Conservation (phyloP, 2,888 invertebrate genomes). For the Cheilosia urbana region DNA sequence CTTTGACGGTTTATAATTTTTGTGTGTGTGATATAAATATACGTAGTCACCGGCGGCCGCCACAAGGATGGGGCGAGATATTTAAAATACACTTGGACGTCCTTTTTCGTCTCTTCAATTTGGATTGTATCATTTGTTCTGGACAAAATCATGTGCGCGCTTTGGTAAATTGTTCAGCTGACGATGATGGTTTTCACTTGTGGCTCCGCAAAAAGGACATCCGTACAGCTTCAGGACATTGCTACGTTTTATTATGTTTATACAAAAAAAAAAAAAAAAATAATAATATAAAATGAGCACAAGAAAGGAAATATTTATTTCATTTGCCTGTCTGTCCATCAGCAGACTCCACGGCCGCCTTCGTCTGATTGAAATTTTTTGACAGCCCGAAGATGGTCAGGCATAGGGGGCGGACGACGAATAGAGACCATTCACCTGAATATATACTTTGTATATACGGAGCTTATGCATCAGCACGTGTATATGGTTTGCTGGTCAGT, state of each 20-base stretch:
- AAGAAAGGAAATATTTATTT: slow-evolving; percentile 9
- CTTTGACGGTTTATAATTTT: slow-evolving; percentile 69
- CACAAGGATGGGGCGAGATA: slow-evolving; percentile 37
- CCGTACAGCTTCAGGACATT: slow-evolving; percentile 6
- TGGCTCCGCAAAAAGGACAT: background rate
- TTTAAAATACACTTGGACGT: slow-evolving; percentile 20
- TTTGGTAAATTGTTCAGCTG: slow-evolving; percentile 14
- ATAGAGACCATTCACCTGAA: slow-evolving; percentile 49
- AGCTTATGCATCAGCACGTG: slow-evolving; percentile 24
- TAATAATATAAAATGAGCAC: too few relatives aligned
- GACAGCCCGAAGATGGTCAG: slow-evolving; percentile 55
- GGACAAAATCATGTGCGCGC: slow-evolving; percentile 9
- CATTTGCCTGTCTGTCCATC: slow-evolving; percentile 45
- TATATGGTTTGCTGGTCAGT: slow-evolving; percentile 54
- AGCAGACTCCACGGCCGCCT: slow-evolving; percentile 22
- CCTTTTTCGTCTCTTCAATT: background rate
- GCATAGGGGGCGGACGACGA: background rate
- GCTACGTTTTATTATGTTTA: slow-evolving; percentile 17
- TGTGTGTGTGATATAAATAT: slow-evolving; percentile 33
- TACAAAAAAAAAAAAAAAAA: slow-evolving; percentile 36
- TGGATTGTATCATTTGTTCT: slow-evolving; percentile 29
- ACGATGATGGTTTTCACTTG: slow-evolving; percentile 13
- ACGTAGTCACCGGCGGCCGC: slow-evolving; percentile 17
- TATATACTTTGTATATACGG: slow-evolving; percentile 12
- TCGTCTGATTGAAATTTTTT: slow-evolving; percentile 67